phyloP scores from a whole-genome alignment of 2,888 invertebrate genomes.

The Brenthis ino region DNA sequence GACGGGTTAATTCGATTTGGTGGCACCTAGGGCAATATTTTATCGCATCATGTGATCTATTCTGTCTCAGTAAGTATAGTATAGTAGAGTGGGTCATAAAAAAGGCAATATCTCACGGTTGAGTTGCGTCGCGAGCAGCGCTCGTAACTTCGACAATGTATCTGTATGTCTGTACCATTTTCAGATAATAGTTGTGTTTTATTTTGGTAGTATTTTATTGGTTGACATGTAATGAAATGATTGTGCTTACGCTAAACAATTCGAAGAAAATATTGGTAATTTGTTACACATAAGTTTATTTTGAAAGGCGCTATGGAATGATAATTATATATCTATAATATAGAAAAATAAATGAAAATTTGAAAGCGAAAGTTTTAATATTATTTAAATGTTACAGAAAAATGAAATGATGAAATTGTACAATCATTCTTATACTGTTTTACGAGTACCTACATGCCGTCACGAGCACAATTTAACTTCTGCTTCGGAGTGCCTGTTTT shows the following conservation, averaged over 20 bases:
- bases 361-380: not conserved
- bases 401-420: conserved; percentile 52
- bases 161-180: conserved; percentile 51
- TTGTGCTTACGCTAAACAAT: too few species aligned
- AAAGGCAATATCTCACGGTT: conserved; percentile 82
- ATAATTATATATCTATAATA: not conserved
- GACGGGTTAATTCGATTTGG: conserved; percentile 82
- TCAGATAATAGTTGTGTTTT: conserved; percentile 45
- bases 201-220: conserved; percentile 48
- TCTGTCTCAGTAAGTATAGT: conserved; percentile 76
- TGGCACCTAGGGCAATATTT: conserved; percentile 78
- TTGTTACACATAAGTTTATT: too few species aligned
- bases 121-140: conserved; percentile 74
- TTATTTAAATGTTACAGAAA: not conserved
- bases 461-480: conserved; percentile 46
- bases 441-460: conserved; percentile 49
- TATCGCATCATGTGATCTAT: conserved; percentile 82
- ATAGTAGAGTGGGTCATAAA: conserved; percentile 81
- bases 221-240: not conserved
- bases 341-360: not conserved
- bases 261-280: too few species aligned
- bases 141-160: conserved; percentile 81
- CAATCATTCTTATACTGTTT: conserved; percentile 46
- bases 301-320: too few species aligned
- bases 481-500: conserved; percentile 58